Base-by-base conservation (phyloP, 1,140 invertebrate species). In the Eciton burchellii region DNA sequence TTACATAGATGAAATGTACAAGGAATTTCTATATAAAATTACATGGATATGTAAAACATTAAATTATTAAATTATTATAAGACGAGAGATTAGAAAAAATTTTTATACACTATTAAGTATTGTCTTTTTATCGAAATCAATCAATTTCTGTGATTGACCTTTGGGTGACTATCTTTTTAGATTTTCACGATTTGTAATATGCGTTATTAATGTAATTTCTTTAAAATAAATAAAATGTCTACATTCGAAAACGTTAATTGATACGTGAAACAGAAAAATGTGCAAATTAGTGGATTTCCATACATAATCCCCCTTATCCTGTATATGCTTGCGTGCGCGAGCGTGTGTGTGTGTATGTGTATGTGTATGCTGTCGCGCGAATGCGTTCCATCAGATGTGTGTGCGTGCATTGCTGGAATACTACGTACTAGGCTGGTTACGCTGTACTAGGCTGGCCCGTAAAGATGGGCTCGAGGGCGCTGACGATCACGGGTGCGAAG, bases 381-480 rank as follows among this genome's bases (percentile, higher is more conserved):
- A 8, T 45, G 52, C 0, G 41, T 59, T 43, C 43, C 26, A 8
- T 24, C 62, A 11, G 59, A 73, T 76, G 83, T 79, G 83, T 79
- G 24, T 86, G 74, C 45, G 83, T 79, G 81, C 41, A 63, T 66
- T 70, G 66, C 29, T 60, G 43, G 81, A 57, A 16, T 35, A 77
- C n/a, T 56, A 43, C 24, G 52, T 52, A 29, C 16, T 70, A 72
- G 62, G 52, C 41, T 71, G 72, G 56, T 68, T 86, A 66, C 79
- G 85, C 83, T 90, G 85, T 89, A n/a, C n/a, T n/a, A n/a, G 89
- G 88, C 85, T 84, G 63, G 84, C 54, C 79, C 76, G 81, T 87
- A 90, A 91, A 90, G 88, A 91, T 82, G 88, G 72, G 79, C 86
- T 91, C 85, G 83, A 82, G 72, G 81, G 71, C 66, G 82, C 65